Evolutionary conservation across 2,797 vertebrate species (phyloP).

Genomic region (Darevskia mixta): DNA sequence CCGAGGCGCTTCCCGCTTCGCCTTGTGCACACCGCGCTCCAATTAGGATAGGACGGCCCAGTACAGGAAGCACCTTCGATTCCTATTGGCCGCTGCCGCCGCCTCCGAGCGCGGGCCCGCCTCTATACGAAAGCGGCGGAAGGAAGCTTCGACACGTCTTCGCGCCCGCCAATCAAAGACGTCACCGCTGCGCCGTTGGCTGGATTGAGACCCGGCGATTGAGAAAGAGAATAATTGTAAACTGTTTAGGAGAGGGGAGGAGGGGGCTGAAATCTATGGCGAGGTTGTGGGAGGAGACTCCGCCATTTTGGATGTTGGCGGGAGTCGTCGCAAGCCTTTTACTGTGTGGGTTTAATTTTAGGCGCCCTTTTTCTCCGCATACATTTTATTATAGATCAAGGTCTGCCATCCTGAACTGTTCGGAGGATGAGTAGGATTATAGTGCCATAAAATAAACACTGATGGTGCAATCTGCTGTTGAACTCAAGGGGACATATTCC

Average conservation of each 20-base stretch:
- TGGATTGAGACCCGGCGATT: neutral
- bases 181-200: neutral
- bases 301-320: neutral
- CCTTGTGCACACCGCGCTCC: neutral
- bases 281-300: neutral
- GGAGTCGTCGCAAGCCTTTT: neutral
- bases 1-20: neutral
- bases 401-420: no score
- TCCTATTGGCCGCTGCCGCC: neutral
- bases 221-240: neutral
- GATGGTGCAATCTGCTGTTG: no score
- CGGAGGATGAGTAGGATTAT: neutral
- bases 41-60: fast-evolving
- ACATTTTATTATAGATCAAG: neutral
- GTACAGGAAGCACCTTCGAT: no score
- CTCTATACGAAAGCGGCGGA: fast-evolving
- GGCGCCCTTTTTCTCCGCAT: neutral
- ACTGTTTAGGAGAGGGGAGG: neutral
- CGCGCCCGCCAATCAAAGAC: neutral
- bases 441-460: neutral
- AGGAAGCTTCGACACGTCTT: fast-evolving
- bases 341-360: neutral
- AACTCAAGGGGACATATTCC: no score
- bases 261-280: neutral
- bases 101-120: fast-evolving